A percentile compares a stretch with the other conserved stretches of the same genome.
Conservation (phyloP, 2,888 invertebrate genomes). For the Drosophila rellima region DNA sequence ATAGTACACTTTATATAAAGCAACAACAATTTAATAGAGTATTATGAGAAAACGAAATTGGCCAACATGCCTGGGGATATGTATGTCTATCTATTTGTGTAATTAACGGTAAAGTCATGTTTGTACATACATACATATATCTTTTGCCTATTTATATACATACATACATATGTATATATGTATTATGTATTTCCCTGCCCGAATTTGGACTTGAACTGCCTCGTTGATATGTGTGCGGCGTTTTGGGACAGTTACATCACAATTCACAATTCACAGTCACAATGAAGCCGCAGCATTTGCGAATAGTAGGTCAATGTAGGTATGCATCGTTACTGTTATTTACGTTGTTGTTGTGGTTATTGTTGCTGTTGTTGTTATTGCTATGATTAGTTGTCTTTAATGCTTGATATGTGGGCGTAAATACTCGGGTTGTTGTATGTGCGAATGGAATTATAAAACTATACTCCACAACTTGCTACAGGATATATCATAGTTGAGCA, state of each 20-base stretch:
- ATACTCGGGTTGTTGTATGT: constrained; percentile 13
- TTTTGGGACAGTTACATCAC: constrained; percentile 82
- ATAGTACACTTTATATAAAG: constrained; percentile 7
- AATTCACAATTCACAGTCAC: constrained; percentile 58
- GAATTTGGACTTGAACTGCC: constrained; percentile 81
- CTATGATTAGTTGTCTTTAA: constrained; percentile 62
- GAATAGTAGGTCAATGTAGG: constrained; percentile 80
- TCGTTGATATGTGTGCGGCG: constrained; percentile 80
- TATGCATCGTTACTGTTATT: constrained; percentile 40
- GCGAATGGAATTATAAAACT: background rate
- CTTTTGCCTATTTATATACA: constrained; percentile 39
- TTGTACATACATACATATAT: constrained; percentile 32
- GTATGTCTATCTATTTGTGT: constrained; percentile 47
- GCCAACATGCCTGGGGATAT: constrained; percentile 51
- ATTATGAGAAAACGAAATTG: constrained; percentile 75
- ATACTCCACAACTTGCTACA: constrained; percentile 5
- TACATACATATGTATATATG: too few relatives aligned
- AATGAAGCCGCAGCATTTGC: constrained; percentile 62
- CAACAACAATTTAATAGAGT: constrained; percentile 62
- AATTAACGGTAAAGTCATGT: constrained; percentile 79
- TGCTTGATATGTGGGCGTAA: constrained; percentile 20
- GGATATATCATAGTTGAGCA: constrained; percentile 21
- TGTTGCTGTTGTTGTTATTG: constrained; percentile 38
- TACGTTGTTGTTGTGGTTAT: constrained; percentile 24
- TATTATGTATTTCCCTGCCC: constrained; percentile 63